Evolutionary conservation across 2,113 vertebrate species (phyloP).

Genomic region (Nycticryphes semicollaris): DNA sequence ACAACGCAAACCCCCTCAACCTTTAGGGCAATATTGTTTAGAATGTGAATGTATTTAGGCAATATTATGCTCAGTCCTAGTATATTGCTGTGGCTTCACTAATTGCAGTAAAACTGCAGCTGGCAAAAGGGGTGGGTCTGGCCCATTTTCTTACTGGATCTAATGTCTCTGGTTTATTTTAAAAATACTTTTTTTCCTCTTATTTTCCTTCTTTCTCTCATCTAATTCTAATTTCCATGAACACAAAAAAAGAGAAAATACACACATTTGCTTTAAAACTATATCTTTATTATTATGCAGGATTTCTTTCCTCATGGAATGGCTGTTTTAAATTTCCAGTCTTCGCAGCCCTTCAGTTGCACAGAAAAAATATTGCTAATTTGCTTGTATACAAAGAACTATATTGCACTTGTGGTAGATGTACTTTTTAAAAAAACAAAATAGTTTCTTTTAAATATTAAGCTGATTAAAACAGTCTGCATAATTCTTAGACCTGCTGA

Average conservation of each 20-base stretch:
- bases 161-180: not conserved
- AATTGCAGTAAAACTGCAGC: not conserved
- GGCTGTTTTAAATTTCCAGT: not conserved
- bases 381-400: not conserved
- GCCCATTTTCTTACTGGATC: not conserved
- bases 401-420: not conserved
- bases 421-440: not conserved
- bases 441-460: constrained; percentile 14
- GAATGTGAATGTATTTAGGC: not conserved
- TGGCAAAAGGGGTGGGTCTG: not conserved
- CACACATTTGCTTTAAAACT: not conserved
- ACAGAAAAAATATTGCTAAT: not conserved
- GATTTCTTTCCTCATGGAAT: not conserved
- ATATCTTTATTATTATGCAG: not conserved
- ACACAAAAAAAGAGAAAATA: not conserved
- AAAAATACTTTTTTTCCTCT: not conserved
- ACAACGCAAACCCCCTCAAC: not conserved
- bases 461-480: constrained; percentile 50
- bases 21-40: not conserved
- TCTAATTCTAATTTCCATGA: not conserved
- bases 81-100: not conserved
- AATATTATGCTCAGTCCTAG: not conserved
- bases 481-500: constrained; percentile 35
- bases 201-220: not conserved
- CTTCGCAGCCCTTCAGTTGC: not conserved